Percentiles rank a stretch among this genome's conserved stretches.
Conservation (phyloP, 2,797 vertebrate genomes). For the Melanotaenia boesemani region DNA sequence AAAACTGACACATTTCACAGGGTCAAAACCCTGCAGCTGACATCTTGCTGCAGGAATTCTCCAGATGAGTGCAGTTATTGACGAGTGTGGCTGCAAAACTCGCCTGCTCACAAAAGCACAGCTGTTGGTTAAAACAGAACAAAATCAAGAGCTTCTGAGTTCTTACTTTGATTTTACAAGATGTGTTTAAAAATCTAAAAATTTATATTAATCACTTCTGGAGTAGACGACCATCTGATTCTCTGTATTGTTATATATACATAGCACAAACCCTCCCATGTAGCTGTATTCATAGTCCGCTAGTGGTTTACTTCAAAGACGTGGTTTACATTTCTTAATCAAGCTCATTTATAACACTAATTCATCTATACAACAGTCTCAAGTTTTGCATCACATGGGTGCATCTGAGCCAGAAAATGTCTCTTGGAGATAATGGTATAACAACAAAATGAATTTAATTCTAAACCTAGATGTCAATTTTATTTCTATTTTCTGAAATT, state of each 20-base stretch:
- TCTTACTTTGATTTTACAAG: not conserved
- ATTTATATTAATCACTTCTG: conserved; percentile 4
- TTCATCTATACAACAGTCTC: conserved; percentile 46
- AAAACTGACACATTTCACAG: conserved; percentile 35
- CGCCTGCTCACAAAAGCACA: not conserved
- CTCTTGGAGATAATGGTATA: conserved; percentile 41
- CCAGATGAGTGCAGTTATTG: conserved; percentile 10
- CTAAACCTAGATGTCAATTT: conserved; percentile 57
- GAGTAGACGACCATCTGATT: not conserved
- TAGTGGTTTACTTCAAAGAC: conserved; percentile 33
- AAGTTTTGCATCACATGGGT: conserved; percentile 34
- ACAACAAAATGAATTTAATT: conserved; percentile 52
- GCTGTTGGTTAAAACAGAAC: not conserved
- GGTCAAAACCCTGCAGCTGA: conserved; percentile 38
- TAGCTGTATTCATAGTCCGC: conserved; percentile 23
- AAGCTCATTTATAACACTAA: conserved; percentile 31
- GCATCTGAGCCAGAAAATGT: conserved; percentile 47
- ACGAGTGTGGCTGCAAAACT: conserved; percentile 18
- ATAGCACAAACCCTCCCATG: conserved; percentile 11
- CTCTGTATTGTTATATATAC: conserved; percentile 1
- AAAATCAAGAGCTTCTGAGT: conserved; percentile 5
- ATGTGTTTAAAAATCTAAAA: not conserved
- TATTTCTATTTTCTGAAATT: conserved; percentile 64
- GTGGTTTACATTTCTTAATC: conserved; percentile 46
- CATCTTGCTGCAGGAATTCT: conserved; percentile 34